Base-by-base conservation (phyloP, 2,888 invertebrate species). In the Netelia inedita region DNA sequence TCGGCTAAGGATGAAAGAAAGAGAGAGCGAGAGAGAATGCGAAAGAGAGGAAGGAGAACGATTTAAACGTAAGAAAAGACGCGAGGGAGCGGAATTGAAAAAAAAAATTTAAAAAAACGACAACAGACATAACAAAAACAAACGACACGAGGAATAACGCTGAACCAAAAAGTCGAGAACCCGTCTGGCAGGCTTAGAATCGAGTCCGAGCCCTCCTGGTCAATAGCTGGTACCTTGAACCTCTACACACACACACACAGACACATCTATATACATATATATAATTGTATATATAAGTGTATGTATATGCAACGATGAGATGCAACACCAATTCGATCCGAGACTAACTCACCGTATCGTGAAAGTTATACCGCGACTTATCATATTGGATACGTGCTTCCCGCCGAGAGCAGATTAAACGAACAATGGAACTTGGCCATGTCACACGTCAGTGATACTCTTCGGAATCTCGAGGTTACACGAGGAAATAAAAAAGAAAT, bases 161-260 rank as follows among this genome's bases (percentile, higher is more conserved):
- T 19, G 72, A 72, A 68, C 71, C 35, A 85, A 83, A 83, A 82
- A 79, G 79, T 71, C 66, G 79, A 83, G 79, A 87, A 87, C 87
- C 85, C 85, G 87, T 87, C 83, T 83, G 83, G 83, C 87, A 79
- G 74, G 85, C 78, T 87, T 80, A 81, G 81, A 81, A 86, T 75
- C 79, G 79, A 65, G 76, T 80, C 69, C 76, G 28, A 28, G 82
- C 75, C 69, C 46, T 23, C 35, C 72, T 50, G 41, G 14, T 46
- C 63, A 68, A 16, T 53, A 59, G 41, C 82, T 63, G 59, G 75
- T 71, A 83, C 82, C 72, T 80, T 80, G 53, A n/a, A 69, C 53
- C 35, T 65, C 16, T 43, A 43, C 16, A 46, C 41, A 59, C 16
- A n/a, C 16, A 59, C 16, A 41, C 9, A 41, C 9, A 41, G 3